Evolutionary conservation across 2,888 invertebrate genomes (phyloP).

Genomic region (Anticlea derivata): DNA sequence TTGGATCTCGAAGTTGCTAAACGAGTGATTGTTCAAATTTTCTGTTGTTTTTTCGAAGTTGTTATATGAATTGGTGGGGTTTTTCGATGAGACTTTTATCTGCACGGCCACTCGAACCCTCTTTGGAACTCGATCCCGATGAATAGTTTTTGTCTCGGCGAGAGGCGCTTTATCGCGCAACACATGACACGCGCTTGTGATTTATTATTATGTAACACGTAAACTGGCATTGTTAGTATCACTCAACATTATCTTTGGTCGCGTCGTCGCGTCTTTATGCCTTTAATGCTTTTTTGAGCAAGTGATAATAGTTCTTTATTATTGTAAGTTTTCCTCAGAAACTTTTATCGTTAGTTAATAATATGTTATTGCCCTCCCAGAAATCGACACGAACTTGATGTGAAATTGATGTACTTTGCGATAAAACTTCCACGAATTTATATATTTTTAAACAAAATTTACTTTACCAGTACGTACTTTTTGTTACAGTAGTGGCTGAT

Average conservation of each 20-base stretch:
- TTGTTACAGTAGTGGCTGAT: conserved; percentile 60
- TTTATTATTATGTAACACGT: conserved; percentile 37
- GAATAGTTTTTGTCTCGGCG: conserved; percentile 41
- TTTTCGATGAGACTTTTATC: conserved; percentile 35
- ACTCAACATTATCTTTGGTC: conserved; percentile 23
- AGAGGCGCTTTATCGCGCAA: conserved; percentile 33
- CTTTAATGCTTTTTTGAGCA: conserved; percentile 20
- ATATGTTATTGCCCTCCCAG: too few relatives aligned
- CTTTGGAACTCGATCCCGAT: conserved; percentile 35
- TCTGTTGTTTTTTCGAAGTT: conserved; percentile 28
- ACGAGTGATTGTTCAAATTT: conserved; percentile 29
- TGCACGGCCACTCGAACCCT: conserved; percentile 36
- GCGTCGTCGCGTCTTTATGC: conserved; percentile 17
- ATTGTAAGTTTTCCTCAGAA: background rate
- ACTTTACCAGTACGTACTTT: background rate
- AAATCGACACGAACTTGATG: too few relatives aligned
- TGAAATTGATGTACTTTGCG: too few relatives aligned
- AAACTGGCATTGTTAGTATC: conserved; percentile 31
- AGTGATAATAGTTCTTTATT: conserved; percentile 3
- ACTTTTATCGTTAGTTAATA: too few relatives aligned
- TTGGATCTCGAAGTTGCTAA: conserved; percentile 23
- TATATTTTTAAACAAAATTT: background rate
- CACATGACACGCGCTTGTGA: conserved; percentile 34
- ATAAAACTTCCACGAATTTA: too few relatives aligned
- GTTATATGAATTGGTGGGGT: conserved; percentile 34